Conservation (phyloP, 2,888 invertebrate species). For the Alviniconcha strummeri region DNA sequence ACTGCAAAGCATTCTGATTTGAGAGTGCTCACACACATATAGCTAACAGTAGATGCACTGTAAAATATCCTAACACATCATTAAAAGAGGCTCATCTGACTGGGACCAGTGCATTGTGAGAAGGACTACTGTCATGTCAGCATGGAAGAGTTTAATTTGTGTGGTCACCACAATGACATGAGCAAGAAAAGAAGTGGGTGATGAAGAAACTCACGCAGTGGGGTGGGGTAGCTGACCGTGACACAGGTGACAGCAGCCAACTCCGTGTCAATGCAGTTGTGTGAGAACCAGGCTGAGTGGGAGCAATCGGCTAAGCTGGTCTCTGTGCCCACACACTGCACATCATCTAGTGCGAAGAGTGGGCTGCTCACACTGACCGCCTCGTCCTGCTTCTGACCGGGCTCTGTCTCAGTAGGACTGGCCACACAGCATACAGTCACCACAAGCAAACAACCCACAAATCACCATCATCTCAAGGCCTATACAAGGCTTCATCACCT, state of each 20-base stretch:
- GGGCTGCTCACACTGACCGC: neutral
- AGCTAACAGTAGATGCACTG: no score
- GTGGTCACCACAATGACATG: no score
- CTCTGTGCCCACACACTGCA: slow-evolving; percentile 62
- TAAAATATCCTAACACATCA: no score
- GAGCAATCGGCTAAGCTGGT: slow-evolving; percentile 53
- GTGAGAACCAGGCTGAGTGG: slow-evolving; percentile 42
- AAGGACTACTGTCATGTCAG: no score
- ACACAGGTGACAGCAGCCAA: slow-evolving; percentile 60
- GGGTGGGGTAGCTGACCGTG: slow-evolving; percentile 41
- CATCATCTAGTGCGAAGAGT: slow-evolving; percentile 50
- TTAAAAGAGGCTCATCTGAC: no score
- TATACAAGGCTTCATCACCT: no score
- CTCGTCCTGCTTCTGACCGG: slow-evolving; percentile 45
- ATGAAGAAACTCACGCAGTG: slow-evolving; percentile 32
- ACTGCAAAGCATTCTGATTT: no score
- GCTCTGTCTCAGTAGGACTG: neutral
- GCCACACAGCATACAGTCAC: neutral
- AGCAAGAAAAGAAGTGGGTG: no score
- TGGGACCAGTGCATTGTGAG: no score
- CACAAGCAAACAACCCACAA: neutral
- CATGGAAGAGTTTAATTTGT: no score
- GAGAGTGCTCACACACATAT: no score
- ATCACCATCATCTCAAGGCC: neutral
- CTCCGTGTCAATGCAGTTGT: slow-evolving; percentile 52